Evolutionary conservation across 2,113 vertebrate genomes (phyloP).

Genomic region (Corvus hawaiiensis): DNA sequence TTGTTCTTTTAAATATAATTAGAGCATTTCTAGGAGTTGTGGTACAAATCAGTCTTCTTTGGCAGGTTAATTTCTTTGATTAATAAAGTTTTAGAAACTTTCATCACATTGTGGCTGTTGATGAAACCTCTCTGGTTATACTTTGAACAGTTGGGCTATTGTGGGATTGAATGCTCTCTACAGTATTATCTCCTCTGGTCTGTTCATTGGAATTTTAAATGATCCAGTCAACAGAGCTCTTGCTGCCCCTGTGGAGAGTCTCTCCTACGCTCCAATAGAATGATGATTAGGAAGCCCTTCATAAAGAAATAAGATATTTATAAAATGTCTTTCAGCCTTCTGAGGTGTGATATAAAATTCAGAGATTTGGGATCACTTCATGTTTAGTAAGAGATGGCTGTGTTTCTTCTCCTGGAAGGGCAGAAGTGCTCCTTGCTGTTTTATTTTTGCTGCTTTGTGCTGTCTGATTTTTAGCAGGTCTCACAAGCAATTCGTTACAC

Average conservation of each 20-base stretch:
- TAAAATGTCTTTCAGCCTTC: background rate
- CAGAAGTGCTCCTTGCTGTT: background rate
- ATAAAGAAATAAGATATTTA: background rate
- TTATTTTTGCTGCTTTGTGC: background rate
- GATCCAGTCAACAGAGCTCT: background rate
- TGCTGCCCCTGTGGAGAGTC: background rate
- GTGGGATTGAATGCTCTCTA: background rate
- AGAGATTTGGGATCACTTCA: background rate
- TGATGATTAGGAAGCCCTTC: background rate
- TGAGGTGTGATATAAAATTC: background rate
- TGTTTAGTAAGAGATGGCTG: background rate
- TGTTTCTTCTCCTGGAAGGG: background rate
- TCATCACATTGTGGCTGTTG: background rate
- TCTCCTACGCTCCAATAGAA: background rate
- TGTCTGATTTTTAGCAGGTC: background rate
- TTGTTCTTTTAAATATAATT: constrained; percentile 31
- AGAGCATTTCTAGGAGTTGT: background rate
- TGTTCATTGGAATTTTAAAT: background rate
- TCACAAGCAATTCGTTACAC: background rate
- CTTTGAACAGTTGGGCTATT: background rate
- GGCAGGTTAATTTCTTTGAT: background rate
- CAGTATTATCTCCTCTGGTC: background rate
- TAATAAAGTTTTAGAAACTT: constrained; percentile 11
- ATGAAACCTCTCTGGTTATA: background rate
- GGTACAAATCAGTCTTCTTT: background rate